Evolutionary conservation across 2,113 vertebrate genomes (phyloP).

Genomic region (Xenus cinereus): DNA sequence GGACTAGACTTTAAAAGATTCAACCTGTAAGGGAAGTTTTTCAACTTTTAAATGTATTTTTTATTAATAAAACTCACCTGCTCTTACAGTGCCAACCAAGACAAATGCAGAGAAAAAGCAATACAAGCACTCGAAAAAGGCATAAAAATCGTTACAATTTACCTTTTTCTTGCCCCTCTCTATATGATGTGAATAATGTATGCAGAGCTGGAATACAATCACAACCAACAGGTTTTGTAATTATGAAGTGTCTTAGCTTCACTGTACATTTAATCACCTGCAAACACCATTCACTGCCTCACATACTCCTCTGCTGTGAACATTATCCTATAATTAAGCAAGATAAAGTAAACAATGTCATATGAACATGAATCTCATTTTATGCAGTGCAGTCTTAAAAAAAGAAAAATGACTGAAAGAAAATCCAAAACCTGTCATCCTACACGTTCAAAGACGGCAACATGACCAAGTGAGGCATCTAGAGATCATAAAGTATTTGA

Average conservation of each 20-base stretch:
- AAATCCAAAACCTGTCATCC: background rate
- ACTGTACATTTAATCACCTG: slow-evolving; percentile 37
- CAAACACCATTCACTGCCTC: slow-evolving; percentile 33
- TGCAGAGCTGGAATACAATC: background rate
- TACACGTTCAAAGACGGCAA: slow-evolving; percentile 19
- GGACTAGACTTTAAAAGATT: background rate
- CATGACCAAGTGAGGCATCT: background rate
- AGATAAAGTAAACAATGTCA: slow-evolving; percentile 65
- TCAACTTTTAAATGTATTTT: background rate
- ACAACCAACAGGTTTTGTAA: background rate
- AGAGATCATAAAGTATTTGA: background rate
- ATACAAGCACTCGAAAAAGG: background rate
- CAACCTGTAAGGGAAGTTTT: background rate
- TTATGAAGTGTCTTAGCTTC: slow-evolving; percentile 15
- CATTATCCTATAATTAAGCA: slow-evolving; percentile 54
- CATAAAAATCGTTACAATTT: background rate
- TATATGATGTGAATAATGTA: background rate
- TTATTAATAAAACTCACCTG: background rate
- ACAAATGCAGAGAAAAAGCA: background rate
- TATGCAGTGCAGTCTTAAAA: background rate
- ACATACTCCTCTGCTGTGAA: slow-evolving; percentile 19
- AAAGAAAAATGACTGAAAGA: background rate
- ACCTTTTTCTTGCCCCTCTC: background rate
- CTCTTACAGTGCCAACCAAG: background rate
- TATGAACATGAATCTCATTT: slow-evolving; percentile 20